Conservation (phyloP, 2,113 vertebrate genomes). For the Erythrocercus mccallii region DNA sequence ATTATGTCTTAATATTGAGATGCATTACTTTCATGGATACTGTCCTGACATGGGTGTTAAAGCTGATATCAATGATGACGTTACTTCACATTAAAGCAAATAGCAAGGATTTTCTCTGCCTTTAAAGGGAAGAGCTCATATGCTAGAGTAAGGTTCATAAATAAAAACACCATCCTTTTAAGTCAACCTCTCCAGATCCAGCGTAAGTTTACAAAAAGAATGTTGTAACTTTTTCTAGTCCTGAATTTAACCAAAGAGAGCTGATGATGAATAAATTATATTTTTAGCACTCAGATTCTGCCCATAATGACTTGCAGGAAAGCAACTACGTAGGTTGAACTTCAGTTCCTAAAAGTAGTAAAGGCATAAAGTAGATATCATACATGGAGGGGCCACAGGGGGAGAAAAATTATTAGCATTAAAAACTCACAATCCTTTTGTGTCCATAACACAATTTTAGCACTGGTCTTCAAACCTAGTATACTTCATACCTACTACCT, state of each 20-base stretch:
- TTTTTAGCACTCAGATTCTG: not conserved
- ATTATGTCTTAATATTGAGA: not conserved
- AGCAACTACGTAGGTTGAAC: not conserved
- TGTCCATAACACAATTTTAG: not conserved
- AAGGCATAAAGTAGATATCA: not conserved
- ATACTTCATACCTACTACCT: not conserved
- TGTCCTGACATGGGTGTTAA: not conserved
- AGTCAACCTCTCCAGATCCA: not conserved
- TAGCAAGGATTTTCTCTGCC: not conserved
- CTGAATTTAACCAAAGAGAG: not conserved
- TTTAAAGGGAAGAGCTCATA: not conserved
- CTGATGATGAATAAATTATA: not conserved
- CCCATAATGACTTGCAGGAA: not conserved
- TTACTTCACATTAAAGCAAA: not conserved
- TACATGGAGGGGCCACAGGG: rapidly evolving
- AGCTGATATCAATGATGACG: not conserved
- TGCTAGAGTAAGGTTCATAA: not conserved
- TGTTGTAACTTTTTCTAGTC: not conserved
- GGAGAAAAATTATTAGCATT: not conserved
- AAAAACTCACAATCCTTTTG: not conserved
- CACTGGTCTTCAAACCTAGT: not conserved
- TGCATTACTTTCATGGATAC: not conserved
- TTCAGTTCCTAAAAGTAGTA: not conserved
- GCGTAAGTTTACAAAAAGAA: not conserved
- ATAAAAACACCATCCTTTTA: not conserved